Evolutionary conservation across 2,797 vertebrate species (phyloP).

Genomic region (Pseudochirops corinnae): DNA sequence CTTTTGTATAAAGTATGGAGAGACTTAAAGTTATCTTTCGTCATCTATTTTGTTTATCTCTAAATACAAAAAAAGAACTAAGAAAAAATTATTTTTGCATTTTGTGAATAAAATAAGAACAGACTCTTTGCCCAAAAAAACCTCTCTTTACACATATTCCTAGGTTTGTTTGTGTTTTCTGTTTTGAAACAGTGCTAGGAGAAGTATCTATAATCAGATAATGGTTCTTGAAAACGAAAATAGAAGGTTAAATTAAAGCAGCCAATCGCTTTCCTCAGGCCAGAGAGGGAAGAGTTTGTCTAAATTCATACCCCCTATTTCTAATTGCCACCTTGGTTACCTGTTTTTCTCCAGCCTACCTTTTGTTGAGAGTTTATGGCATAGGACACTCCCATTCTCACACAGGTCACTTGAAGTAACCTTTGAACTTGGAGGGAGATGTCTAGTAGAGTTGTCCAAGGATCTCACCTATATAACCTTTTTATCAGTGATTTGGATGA

Average conservation of each 20-base stretch:
- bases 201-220: not conserved
- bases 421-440: not conserved
- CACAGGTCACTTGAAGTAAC: not conserved
- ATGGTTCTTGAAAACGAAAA: not conserved
- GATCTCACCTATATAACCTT: not conserved
- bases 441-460: not conserved
- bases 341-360: not conserved
- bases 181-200: not conserved
- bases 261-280: not conserved
- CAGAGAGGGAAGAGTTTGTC: not conserved
- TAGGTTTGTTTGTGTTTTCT: not conserved
- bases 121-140: not conserved
- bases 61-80: constrained; percentile 52
- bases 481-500: not conserved
- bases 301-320: not conserved
- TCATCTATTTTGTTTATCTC: constrained; percentile 46
- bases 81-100: constrained; percentile 27
- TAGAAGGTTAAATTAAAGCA: not conserved
- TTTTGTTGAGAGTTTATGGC: not conserved
- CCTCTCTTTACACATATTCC: not conserved
- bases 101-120: not conserved
- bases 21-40: constrained; percentile 56
- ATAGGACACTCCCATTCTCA: not conserved
- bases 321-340: not conserved
- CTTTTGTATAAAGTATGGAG: constrained; percentile 61